Conservation (phyloP, 37 sponge, comb jelly and placozoan species). For the Diacarnus erythraeanus region DNA sequence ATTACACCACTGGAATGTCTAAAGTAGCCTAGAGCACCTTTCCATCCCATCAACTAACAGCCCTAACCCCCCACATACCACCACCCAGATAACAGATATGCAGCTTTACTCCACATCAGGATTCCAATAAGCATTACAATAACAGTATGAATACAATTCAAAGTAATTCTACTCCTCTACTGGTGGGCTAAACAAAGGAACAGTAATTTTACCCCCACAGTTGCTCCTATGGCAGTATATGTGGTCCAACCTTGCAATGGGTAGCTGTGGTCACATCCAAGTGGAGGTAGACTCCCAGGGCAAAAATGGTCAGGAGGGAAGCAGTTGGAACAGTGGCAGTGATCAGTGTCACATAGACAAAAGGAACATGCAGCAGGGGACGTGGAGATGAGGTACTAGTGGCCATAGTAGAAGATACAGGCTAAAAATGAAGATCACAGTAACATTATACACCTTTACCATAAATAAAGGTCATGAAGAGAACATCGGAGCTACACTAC, state of each 20-base stretch:
- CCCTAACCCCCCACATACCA: constrained; percentile 1
- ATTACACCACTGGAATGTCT: background rate
- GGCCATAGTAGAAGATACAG: too few relatives aligned
- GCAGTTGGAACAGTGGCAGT: constrained; percentile 19
- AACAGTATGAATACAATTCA: background rate
- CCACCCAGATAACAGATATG: background rate
- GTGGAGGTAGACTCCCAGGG: constrained; percentile 32
- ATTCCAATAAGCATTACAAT: background rate
- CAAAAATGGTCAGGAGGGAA: constrained; percentile 14
- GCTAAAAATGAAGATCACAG: too few relatives aligned
- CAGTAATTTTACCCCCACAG: too few relatives aligned
- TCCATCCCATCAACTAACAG: background rate
- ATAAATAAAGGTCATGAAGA: too few relatives aligned
- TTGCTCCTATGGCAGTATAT: too few relatives aligned
- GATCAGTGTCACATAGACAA: constrained; percentile 17
- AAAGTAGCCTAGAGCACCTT: background rate
- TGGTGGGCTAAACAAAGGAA: too few relatives aligned
- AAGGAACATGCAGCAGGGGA: constrained; percentile 38
- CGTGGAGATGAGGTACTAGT: background rate
- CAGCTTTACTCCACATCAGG: background rate
- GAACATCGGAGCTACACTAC: too few relatives aligned
- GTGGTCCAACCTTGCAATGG: constrained; percentile 32
- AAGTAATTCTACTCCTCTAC: too few relatives aligned
- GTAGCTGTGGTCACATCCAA: constrained; percentile 29
- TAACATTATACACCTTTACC: too few relatives aligned